phyloP scores from a whole-genome alignment of 2,113 vertebrate species.

The Thunnus maccoyii region DNA sequence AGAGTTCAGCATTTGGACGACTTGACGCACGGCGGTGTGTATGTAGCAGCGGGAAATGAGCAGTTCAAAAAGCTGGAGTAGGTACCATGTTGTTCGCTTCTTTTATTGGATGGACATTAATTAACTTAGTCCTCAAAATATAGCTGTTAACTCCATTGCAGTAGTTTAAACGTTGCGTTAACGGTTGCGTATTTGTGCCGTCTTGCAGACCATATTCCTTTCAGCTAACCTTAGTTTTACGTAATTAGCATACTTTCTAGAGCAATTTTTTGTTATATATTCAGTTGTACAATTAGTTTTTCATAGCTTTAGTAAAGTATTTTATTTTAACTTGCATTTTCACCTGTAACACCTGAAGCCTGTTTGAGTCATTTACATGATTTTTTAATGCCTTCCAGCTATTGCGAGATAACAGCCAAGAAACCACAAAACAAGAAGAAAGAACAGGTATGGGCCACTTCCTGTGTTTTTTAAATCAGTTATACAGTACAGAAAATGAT shows the following conservation, averaged over 20 bases:
- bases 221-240: no score
- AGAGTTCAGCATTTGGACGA: conserved; percentile 71
- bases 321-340: background rate
- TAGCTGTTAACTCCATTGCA: no score
- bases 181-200: no score
- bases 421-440: conserved; percentile 83
- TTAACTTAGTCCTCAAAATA: no score
- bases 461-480: background rate
- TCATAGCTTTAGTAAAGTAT: background rate
- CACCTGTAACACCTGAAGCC: background rate
- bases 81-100: conserved; percentile 58
- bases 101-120: background rate
- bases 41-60: conserved; percentile 86
- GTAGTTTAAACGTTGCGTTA: no score
- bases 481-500: background rate
- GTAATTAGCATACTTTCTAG: no score
- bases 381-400: conserved; percentile 74
- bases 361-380: background rate
- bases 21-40: conserved; percentile 76
- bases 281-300: no score
- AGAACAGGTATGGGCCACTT: conserved; percentile 69
- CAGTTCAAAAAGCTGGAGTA: conserved; percentile 85
- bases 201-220: no score
- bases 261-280: no score
- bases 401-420: conserved; percentile 81